Conservation (phyloP, 2,797 vertebrate species). For the Petrocephalus schoutedeni region DNA sequence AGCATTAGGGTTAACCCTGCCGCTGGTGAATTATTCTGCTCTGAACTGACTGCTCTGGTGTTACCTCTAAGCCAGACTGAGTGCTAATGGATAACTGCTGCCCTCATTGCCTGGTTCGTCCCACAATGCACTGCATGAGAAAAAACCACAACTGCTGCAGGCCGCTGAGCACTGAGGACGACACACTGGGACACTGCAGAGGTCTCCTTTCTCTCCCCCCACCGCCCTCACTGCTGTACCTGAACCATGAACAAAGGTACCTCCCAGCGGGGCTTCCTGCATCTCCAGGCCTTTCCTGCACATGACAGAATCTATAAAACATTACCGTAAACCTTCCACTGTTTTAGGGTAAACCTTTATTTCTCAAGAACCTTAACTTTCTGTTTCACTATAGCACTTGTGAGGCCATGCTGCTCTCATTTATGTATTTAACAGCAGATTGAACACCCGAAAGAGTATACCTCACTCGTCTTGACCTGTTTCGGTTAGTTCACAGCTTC, state of each 20-base stretch:
- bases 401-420: neutral
- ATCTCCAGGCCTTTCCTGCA: neutral
- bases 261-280: neutral
- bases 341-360: neutral
- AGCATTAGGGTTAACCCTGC: neutral
- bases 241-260: neutral
- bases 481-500: neutral
- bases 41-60: neutral
- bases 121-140: neutral
- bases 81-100: neutral
- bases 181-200: neutral
- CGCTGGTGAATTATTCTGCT: neutral
- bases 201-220: neutral
- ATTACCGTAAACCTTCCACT: neutral
- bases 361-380: neutral
- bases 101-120: neutral
- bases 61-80: neutral
- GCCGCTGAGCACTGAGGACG: neutral
- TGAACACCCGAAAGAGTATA: neutral
- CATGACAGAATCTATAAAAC: neutral
- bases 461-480: neutral
- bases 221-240: neutral
- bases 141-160: neutral
- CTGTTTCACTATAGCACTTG: neutral
- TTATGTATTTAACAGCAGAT: neutral